These are phyloP conservation scores for Anguilla megastoma DNA, from an alignment of 2,797 vertebrate species.

Conservation along the genomic window DNA sequence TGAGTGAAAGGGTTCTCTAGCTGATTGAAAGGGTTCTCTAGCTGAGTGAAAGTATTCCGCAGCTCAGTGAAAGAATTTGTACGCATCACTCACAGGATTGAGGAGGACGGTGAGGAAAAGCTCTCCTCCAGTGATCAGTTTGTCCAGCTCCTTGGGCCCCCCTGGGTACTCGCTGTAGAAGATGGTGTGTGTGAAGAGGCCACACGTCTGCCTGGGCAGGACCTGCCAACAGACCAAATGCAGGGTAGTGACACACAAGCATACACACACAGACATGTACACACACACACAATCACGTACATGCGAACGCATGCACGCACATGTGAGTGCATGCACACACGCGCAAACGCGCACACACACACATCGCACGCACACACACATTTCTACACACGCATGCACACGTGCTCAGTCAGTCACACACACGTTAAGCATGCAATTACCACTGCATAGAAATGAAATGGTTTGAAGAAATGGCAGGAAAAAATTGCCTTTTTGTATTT, in stretches of 20 bases:
- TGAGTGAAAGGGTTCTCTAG: neutral
- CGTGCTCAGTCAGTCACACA: neutral
- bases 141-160: slow-evolving; percentile 82
- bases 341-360: neutral
- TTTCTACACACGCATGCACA: neutral
- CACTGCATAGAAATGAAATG: neutral
- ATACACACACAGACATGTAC: neutral
- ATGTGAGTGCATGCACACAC: neutral
- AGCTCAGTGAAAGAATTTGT: neutral
- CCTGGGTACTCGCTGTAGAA: slow-evolving; percentile 87
- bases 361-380: neutral
- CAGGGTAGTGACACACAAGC: neutral
- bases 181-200: slow-evolving; percentile 87
- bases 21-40: neutral
- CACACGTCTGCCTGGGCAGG: slow-evolving; percentile 84
- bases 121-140: slow-evolving; percentile 86
- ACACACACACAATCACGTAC: neutral
- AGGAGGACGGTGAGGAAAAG: slow-evolving; percentile 86
- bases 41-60: neutral
- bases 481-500: neutral
- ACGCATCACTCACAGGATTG: slow-evolving; percentile 74
- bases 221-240: slow-evolving; percentile 64
- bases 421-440: neutral
- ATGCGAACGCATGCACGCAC: neutral
- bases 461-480: neutral